A percentile compares a stretch with the other conserved stretches of the same genome.
phyloP scores from a whole-genome alignment of 1,140 invertebrate genomes.

The Glomeris maerens region DNA sequence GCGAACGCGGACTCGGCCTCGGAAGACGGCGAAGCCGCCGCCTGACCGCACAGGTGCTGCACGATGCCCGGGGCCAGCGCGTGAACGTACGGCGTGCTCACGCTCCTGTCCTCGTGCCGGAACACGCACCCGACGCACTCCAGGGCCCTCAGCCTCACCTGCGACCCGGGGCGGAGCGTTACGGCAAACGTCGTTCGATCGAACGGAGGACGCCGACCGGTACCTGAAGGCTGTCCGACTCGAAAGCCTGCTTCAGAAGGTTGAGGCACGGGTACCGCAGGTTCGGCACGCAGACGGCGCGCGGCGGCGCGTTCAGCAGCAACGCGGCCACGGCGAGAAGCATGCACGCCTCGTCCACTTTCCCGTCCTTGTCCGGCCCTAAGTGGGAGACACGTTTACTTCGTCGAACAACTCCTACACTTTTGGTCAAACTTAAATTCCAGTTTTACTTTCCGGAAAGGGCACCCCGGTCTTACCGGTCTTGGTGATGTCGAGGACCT shows the following conservation, averaged over 20 bases:
- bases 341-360: conserved; percentile 67
- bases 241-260: conserved; percentile 74
- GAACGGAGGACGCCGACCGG: too few relatives aligned
- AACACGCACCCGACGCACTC: conserved; percentile 62
- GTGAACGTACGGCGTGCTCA: conserved; percentile 65
- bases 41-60: conserved; percentile 21
- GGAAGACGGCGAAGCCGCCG: conserved; percentile 12
- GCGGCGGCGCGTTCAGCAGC: conserved; percentile 59
- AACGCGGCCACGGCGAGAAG: conserved; percentile 76
- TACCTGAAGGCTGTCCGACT: conserved; percentile 44
- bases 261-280: conserved; percentile 86
- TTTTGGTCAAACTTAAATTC: conserved; percentile 37
- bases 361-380: conserved; percentile 52
- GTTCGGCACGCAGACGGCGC: conserved; percentile 57
- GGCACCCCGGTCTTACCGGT: conserved; percentile 35
- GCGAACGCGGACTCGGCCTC: conserved; percentile 29
- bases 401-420: conserved; percentile 22
- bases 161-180: too few relatives aligned
- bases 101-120: conserved; percentile 46
- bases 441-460: conserved; percentile 1
- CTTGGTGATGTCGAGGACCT: conserved; percentile 77
- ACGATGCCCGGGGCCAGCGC: conserved; percentile 46
- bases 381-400: conserved; percentile 20
- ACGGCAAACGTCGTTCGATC: too few relatives aligned
- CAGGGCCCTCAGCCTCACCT: conserved; percentile 61